Evolutionary conservation across 2,797 vertebrate species (phyloP).

Genomic region (Hylomyscus alleni): DNA sequence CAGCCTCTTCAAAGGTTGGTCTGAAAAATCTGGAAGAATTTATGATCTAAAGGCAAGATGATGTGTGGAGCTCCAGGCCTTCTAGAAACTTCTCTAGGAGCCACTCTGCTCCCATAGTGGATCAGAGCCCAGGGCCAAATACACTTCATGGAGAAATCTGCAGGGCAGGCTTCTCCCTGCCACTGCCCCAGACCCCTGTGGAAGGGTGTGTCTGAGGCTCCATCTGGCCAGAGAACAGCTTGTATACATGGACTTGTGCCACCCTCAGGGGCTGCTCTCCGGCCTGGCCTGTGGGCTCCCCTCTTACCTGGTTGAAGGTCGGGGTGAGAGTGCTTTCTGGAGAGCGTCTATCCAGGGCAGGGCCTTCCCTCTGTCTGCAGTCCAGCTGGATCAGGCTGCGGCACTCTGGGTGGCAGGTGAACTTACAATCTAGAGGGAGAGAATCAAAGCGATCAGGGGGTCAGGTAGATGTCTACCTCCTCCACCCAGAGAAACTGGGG

Average conservation of each 20-base stretch:
- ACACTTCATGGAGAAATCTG: neutral
- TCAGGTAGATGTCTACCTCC: neutral
- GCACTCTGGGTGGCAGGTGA: constrained; percentile 96
- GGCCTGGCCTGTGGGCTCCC: neutral
- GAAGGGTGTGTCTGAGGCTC: neutral
- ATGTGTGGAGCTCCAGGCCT: neutral
- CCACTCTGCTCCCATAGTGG: neutral
- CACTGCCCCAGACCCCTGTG: neutral
- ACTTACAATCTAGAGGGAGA: constrained; percentile 93
- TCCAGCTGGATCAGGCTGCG: constrained; percentile 94
- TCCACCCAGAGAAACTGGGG: neutral
- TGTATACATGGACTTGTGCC: rapidly evolving
- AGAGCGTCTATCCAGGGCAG: constrained; percentile 84
- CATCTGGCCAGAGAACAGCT: neutral
- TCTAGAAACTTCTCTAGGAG: neutral
- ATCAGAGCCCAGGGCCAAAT: neutral
- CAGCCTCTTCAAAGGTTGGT: neutral
- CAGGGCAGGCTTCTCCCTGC: neutral
- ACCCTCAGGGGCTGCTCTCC: neutral
- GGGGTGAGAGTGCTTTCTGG: constrained; percentile 86
- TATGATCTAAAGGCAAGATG: neutral
- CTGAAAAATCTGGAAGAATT: neutral
- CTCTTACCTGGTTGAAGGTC: constrained; percentile 85
- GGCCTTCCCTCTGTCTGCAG: constrained; percentile 91
- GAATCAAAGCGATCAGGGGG: constrained; percentile 71